Base-by-base conservation (phyloP, 2,113 vertebrate genomes). In the Sialia sialis region DNA sequence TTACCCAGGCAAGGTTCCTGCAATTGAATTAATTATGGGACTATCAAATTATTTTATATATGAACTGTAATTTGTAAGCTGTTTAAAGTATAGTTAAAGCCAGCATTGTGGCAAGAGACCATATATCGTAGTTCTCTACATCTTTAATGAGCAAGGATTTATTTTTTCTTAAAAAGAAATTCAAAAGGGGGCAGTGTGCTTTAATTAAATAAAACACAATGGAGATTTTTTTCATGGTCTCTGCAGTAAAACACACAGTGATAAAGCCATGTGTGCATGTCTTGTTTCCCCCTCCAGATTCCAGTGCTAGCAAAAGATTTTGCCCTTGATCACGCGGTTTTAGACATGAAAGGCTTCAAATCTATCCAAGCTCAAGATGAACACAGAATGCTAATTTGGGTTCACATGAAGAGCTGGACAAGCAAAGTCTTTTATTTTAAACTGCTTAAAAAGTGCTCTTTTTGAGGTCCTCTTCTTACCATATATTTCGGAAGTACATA, bases 281-380 rank as follows among this genome's bases (percentile, higher is more conserved):
- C 46, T 90, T 92, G 87, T 67, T 94, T 95, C 54, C 62, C 84
- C 62, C 54, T 74, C 75, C 93, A 79, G 64, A 91, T 94, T 95
- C 94, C 36, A 48, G 64, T 79, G 82, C 94, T 73, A 89, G 91
- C 44, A 83, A 85, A 90, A 96, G 94, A 91, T 94, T 97, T 93
- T 92, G 94, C 93, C 94, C 97, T 97, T 96, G 96, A 97, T 95
- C 75, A 54, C 84, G 86, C 55, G 32, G 88, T 94, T 97, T 96
- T 91, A 93, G 68, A 96, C 97, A 92, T 96, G 95, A 97, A 97
- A 97, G 96, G 48, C 93, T 93, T 89, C 58, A 64, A 79, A 89
- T 96, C 75, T 90, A 94, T 91, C 92, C 80, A 72, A 69, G 63
- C 94, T 94, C 74, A 62, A 59, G 78, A 97, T 69, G 93, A 96